Conservation (phyloP, 1,140 invertebrate genomes). For the Aricia agestis region DNA sequence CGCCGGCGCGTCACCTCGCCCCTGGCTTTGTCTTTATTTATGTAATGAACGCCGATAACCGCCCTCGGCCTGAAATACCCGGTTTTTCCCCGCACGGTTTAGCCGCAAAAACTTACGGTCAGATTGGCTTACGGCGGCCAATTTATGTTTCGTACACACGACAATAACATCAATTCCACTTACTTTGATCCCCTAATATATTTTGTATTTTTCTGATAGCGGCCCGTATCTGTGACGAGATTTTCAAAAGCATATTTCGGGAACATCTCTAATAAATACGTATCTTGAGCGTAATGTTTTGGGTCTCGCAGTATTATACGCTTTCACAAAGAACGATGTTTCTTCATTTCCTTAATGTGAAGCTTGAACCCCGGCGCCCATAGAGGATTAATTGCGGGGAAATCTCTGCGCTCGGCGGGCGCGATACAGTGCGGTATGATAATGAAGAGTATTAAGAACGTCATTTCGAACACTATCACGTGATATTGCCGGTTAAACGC, state of each 20-base stretch:
- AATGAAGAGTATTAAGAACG: conserved; percentile 28
- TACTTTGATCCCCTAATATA: neutral
- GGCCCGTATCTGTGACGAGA: neutral
- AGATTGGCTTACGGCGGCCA: neutral
- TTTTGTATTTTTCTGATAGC: neutral
- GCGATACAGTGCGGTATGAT: neutral
- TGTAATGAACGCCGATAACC: conserved; percentile 37
- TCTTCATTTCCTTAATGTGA: neutral
- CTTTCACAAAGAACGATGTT: neutral
- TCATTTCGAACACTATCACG: conserved; percentile 40
- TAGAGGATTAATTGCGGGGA: neutral
- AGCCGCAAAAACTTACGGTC: neutral
- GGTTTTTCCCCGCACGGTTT: conserved; percentile 22
- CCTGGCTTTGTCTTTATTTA: conserved; percentile 42
- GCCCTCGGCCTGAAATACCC: conserved; percentile 24
- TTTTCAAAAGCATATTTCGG: neutral
- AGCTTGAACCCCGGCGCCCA: neutral
- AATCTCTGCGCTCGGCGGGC: neutral
- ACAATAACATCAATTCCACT: neutral
- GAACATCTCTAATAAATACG: neutral
- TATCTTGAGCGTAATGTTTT: neutral
- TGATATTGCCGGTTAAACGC: conserved; percentile 36
- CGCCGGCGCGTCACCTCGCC: conserved; percentile 25
- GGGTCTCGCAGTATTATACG: neutral
- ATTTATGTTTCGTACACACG: neutral